Evolutionary conservation across 2,888 invertebrate species (phyloP).

Genomic region (Apeira syringaria): DNA sequence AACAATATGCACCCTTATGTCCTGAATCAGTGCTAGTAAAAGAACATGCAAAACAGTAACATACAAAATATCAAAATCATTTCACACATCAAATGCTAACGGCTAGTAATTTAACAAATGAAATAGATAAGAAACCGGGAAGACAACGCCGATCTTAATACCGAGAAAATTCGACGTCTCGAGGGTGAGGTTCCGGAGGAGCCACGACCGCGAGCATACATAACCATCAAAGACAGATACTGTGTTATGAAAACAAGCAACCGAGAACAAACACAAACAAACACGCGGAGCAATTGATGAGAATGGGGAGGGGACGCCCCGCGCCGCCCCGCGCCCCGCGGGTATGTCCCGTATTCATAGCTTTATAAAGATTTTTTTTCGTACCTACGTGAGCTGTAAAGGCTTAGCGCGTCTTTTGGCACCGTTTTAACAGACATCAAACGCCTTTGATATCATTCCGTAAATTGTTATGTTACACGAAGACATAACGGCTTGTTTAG

Average conservation of each 20-base stretch:
- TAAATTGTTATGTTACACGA: conserved; percentile 15
- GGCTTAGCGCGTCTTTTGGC: conserved; percentile 40
- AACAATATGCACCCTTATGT: no score
- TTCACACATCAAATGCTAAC: no score
- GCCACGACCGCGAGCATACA: conserved; percentile 66
- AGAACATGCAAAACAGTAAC: no score
- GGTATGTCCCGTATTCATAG: conserved; percentile 54
- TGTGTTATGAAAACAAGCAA: conserved; percentile 80
- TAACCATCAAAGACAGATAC: conserved; percentile 76
- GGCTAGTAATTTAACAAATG: conserved; percentile 13
- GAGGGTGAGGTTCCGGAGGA: conserved; percentile 53
- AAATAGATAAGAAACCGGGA: conserved; percentile 12
- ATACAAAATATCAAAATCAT: no score
- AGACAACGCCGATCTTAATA: conserved; percentile 14
- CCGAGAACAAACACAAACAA: conserved; percentile 76
- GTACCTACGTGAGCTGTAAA: conserved; percentile 48
- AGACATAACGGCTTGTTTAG: conserved; percentile 1
- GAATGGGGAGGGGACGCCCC: conserved; percentile 50
- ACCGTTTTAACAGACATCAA: conserved; percentile 38
- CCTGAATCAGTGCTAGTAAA: no score
- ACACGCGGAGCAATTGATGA: conserved; percentile 78
- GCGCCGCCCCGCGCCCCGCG: no score
- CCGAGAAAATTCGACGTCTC: conserved; percentile 45
- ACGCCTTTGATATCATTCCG: conserved; percentile 9
- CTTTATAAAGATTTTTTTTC: conserved; percentile 56